Evolutionary conservation across 2,797 vertebrate genomes (phyloP).

Genomic region (Xerus rutilus): DNA sequence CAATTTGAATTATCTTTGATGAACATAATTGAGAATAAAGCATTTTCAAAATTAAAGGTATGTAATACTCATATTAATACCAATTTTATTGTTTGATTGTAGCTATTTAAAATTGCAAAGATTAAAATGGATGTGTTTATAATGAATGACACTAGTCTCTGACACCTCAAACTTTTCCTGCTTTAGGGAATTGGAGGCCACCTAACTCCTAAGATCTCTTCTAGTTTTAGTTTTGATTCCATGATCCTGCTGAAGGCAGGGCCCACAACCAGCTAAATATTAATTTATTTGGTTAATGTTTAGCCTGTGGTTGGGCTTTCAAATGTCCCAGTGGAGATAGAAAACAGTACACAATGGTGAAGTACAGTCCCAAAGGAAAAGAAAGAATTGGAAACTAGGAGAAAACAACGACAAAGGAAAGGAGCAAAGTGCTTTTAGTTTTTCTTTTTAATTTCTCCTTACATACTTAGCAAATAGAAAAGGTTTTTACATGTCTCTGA

Average conservation of each 20-base stretch:
- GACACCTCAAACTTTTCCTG: background rate
- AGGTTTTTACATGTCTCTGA: background rate
- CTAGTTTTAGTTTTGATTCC: conserved; percentile 3
- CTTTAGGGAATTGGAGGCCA: background rate
- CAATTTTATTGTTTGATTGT: background rate
- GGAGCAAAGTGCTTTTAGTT: background rate
- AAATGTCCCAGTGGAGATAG: background rate
- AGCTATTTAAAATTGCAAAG: background rate
- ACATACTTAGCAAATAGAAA: background rate
- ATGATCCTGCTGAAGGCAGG: background rate
- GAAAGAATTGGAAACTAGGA: background rate
- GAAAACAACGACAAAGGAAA: background rate
- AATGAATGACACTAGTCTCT: background rate
- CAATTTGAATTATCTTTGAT: background rate
- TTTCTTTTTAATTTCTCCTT: background rate
- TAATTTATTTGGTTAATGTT: conserved; percentile 72
- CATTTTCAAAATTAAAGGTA: background rate
- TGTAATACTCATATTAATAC: background rate
- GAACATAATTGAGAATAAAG: background rate
- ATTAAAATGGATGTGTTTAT: background rate
- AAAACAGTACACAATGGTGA: background rate
- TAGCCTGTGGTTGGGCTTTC: conserved; percentile 69
- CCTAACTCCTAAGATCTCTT: background rate
- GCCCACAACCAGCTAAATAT: conserved; percentile 21
- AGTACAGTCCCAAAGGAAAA: background rate